These are phyloP conservation scores for Margaritifera margaritifera DNA, from an alignment of 2,888 invertebrate genomes.

Conservation along the genomic window DNA sequence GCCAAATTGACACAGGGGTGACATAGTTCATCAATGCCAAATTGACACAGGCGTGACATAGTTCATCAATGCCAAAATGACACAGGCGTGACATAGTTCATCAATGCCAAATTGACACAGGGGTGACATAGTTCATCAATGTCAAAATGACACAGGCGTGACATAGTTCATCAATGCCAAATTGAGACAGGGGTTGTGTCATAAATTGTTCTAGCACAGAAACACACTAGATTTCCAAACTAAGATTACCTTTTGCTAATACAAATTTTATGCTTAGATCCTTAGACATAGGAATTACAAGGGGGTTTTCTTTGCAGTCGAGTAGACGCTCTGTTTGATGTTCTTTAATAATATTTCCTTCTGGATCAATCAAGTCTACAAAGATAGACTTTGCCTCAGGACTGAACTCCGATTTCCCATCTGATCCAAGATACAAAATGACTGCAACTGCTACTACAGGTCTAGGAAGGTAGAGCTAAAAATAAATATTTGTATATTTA, in stretches of 20 bases:
- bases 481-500: conserved; percentile 2
- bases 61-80: no score
- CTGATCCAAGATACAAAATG: conserved; percentile 58
- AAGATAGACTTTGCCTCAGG: conserved; percentile 32
- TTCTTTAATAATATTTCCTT: conserved; percentile 29
- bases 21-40: no score
- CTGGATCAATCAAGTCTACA: conserved; percentile 45
- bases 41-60: no score
- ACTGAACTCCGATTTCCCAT: conserved; percentile 44
- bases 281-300: conserved; percentile 51
- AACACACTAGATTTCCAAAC: neutral
- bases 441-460: conserved; percentile 59
- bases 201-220: no score
- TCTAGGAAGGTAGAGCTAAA: conserved; percentile 50
- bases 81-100: no score
- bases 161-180: no score
- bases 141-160: no score
- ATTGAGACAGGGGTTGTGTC: no score
- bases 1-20: no score
- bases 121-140: no score
- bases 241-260: conserved; percentile 49
- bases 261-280: conserved; percentile 59
- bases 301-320: conserved; percentile 48
- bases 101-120: no score
- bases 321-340: conserved; percentile 30